Conservation (phyloP, 2,113 vertebrate genomes). For the Ancistrus triradiatus region DNA sequence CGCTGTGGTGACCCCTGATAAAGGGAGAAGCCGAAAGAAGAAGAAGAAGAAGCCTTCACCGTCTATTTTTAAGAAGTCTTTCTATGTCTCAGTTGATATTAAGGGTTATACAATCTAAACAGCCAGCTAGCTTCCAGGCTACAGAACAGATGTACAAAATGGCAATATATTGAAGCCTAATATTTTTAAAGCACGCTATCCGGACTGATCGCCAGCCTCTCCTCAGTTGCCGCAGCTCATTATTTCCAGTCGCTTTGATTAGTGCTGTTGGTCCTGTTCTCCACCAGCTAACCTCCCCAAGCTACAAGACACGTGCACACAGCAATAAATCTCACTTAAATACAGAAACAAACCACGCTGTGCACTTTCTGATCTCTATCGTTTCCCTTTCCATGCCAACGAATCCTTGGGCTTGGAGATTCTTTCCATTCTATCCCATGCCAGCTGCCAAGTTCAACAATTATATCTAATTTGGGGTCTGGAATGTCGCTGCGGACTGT, state of each 20-base stretch:
- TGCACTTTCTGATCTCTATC: constrained; percentile 18
- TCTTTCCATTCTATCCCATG: constrained; percentile 45
- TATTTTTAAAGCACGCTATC: constrained; percentile 1
- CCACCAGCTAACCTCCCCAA: neutral
- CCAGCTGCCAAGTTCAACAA: constrained; percentile 52
- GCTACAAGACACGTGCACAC: constrained; percentile 13
- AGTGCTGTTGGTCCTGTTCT: constrained; percentile 1
- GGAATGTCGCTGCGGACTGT: constrained; percentile 51
- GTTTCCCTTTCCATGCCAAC: neutral
- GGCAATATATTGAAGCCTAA: too few species aligned
- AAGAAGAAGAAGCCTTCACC: too few species aligned
- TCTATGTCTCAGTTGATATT: too few species aligned
- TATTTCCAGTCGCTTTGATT: constrained; percentile 35
- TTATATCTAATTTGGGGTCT: constrained; percentile 54
- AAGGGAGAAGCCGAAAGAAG: too few species aligned
- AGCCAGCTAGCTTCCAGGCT: too few species aligned
- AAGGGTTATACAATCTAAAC: too few species aligned
- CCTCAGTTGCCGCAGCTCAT: constrained; percentile 25
- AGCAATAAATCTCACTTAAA: constrained; percentile 5
- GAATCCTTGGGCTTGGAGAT: constrained; percentile 43
- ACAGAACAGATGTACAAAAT: too few species aligned
- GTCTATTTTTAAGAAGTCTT: too few species aligned
- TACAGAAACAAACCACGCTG: constrained; percentile 25
- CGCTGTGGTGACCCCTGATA: too few species aligned
- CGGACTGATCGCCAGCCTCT: neutral